Evolutionary conservation across 64 coral and sea anemone genomes (phyloP), one percentile per base, ranked within the genome.

Genomic region (Montipora efflorescens): DNA sequence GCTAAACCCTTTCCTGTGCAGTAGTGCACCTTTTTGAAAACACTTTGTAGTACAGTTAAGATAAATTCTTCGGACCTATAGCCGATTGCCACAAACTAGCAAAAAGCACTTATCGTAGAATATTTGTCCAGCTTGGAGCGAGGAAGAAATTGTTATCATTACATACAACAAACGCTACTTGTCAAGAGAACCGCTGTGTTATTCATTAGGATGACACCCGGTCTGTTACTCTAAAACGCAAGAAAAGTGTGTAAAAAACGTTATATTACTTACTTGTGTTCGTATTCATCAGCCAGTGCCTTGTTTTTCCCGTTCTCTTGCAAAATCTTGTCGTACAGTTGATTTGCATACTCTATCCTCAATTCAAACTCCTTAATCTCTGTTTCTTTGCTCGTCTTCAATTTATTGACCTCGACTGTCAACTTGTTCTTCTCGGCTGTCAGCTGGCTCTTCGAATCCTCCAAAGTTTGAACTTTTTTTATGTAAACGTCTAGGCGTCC

Each of bases 401-500:
- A 88, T n/a, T 66, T 91, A 59, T 80, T 94, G 14, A 97, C 82
- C 89, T 97, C 88, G 47, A 92, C 89, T 6, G 48, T 94, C 0
- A 97, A 71, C 43, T 86, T 98, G 5, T 75, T 75, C 23, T 75
- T 75, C 73, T 75, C 73, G 20, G 20, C 73, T 75, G 3, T 75
- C 73, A 75, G 22, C 28, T 75, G 4, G 18, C 88, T 94, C 18
- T 97, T 97, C 68, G 94, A 86, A 8, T 92, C 92, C 76, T 97
- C 95, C 22, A 97, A 79, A 79, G 90, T 48, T 83, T 94, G 94
- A 68, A 97, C 92, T 67, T 93, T 92, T 68, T 97, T 93, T 12
- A 97, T 97, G 92, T 97, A 97, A 12, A 84, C 90, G 1, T 92
- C 93, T 46, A 97, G 76, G 46, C 95, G 95, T 64, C 94, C 93